Evolutionary conservation across 2,113 vertebrate species (phyloP), one percentile per base, ranked within the genome.

Genomic region (Himantopus leucocephalus): DNA sequence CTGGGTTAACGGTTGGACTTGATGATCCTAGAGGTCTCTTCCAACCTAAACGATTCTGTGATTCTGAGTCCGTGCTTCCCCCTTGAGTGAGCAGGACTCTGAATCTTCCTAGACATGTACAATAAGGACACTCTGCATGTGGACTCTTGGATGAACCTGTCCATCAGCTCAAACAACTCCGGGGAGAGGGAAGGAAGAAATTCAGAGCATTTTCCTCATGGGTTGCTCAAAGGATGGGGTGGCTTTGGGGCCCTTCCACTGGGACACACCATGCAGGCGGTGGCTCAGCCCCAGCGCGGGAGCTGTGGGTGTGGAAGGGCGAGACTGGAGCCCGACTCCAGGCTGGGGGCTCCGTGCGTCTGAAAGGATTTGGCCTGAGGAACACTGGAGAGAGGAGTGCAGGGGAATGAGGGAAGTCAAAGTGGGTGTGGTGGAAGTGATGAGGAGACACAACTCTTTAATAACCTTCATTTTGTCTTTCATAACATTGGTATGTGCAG

Each of bases 381-480:
- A 90, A 26, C 5, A 1, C 14, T 16, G 60, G 34, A 15, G 48
- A 58, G 41, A 78, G n/a, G 18, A 73, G 24, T 26, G 30, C 53
- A 16, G 55, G 45, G 30, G 70, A 15, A 27, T 10, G 43, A 34
- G 35, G 34, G 16, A 48, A 17, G 22, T n/a, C 1, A 19, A 26
- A 55, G 1, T 5, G 47, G 12, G 39, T 35, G 30, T 72, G 48
- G 35, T 50, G 70, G 63, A 86, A 91, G 41, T 8, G 18, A 91
- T 0, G 5, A 93, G 41, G 73, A 78, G 47, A 47, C 58, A 24
- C 12, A 30, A 47, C 21, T 62, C 72, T 63, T 82, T 19, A 71
- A 58, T 37, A 82, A 72, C 77, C 73, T 90, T 95, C 86, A 95
- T 96, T 96, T 94, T 95, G 85, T 64, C 30, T 52, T 77, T 4